Conservation (phyloP, 2,888 invertebrate species). For the Invenusta paracnida region DNA sequence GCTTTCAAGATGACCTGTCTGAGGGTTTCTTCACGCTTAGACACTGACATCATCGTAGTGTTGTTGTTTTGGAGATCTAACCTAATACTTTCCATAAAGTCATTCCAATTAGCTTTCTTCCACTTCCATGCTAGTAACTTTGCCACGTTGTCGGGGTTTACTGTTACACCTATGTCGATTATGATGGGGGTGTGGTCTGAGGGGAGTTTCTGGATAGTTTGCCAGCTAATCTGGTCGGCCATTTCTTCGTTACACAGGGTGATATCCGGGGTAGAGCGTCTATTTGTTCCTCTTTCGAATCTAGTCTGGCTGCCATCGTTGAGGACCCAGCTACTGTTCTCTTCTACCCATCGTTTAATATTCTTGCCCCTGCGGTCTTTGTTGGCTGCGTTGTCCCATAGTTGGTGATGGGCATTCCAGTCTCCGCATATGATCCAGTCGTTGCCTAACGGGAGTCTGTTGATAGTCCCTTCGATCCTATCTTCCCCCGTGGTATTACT, state of each 20-base stretch:
- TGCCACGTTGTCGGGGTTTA: not conserved
- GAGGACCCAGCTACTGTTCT: not conserved
- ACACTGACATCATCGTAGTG: too few species aligned
- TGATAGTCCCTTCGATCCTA: not conserved
- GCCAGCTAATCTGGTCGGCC: not conserved
- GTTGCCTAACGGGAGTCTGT: not conserved
- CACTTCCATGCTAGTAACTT: not conserved
- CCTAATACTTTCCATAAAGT: too few species aligned
- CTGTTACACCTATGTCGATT: not conserved
- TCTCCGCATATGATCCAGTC: not conserved
- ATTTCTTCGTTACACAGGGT: not conserved
- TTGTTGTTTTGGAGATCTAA: too few species aligned
- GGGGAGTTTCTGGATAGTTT: not conserved
- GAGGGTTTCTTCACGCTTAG: too few species aligned
- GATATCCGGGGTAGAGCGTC: not conserved
- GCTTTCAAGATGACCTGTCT: not conserved
- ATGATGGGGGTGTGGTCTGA: not conserved
- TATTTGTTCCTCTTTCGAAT: not conserved
- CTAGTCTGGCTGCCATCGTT: not conserved
- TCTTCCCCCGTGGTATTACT: not conserved
- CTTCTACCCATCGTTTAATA: not conserved
- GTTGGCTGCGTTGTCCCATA: not conserved
- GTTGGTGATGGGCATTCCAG: not conserved
- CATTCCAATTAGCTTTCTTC: not conserved
- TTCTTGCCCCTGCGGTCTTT: not conserved